Base-by-base conservation (phyloP, 2,113 vertebrate genomes). In the Brachionichthys hirsutus region DNA sequence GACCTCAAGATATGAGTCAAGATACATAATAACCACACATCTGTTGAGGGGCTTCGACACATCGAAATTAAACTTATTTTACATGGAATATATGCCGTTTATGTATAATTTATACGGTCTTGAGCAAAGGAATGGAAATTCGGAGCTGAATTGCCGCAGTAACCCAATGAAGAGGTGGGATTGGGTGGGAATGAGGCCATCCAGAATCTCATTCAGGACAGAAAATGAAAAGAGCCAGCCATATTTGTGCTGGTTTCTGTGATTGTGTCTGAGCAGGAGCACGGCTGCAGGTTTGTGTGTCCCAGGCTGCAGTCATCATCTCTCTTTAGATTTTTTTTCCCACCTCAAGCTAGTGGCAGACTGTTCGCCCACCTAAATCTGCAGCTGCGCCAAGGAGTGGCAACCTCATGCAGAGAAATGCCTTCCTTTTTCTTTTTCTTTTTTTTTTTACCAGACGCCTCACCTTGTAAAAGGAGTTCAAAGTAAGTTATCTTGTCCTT, bases 391-490 rank as follows among this genome's bases (percentile, higher is more conserved):
- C 71, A 73, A 74, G 79, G 73, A 79, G 60, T 52, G 70, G 66
- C 75, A 81, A 46, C 57, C 58, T 78, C 67, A 66, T 77, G 81
- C 77, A 69, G 63, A 24, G 69, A 78, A 80, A 71, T 55, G 67
- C 51, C 68, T 54, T 41, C 38, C 11, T 22, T 49, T 46, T 12
- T 19, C 36, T 53, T 30, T 52, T 61, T 61, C n/a, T 11, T 34
- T 30, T 30, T 41, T 50, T 30, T 52, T 61, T 61, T 16, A 11
- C 42, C 42, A 2, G 55, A 19, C 75, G 61, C 43, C 73, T 62
- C 48, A 47, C 76, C 55, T 67, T 60, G 67, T 70, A 48, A 59
- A 76, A 50, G 30, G 42, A 73, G 64, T 80, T 78, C 62, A 76
- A 73, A 71, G 50, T 65, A 80, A 73, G 68, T 71, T 85, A 55